Base-by-base conservation (phyloP, 2,888 invertebrate genomes). In the Drosophila falleni region DNA sequence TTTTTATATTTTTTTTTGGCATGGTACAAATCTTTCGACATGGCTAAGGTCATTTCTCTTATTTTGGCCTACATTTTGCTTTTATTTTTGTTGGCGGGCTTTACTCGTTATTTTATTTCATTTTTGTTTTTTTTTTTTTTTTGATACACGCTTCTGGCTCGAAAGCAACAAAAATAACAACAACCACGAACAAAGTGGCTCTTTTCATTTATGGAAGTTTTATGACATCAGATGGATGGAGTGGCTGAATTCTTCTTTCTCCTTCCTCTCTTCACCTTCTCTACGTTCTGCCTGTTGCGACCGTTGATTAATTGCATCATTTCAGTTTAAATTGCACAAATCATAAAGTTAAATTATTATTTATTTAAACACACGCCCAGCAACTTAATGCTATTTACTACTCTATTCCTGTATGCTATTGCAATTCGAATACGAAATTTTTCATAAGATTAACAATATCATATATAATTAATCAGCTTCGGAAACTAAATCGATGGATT, bases 11-110 rank as follows among this genome's bases (percentile, higher is more conserved):
- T 62, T 13, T 54, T 78, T 69, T 64, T 78, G 74, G 74, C 70
- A 33, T 67, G 71, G 61, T 75, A 79, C 67, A 80, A 71, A 78
- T 78, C 77, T 76, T 67, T 76, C 72, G 77, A 72, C 66, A 78
- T 80, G 80, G 69, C 68, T 78, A 78, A 78, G 78, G 78, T 78
- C 78, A 78, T 78, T 78, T 78, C 77, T 78, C 80, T 78, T 80
- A 76, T 80, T 78, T 76, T 78, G 80, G 80, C 77, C 78, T 76
- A 78, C 80, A 80, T 78, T 76, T 72, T 39, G 65, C 67, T 61
- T 62, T 47, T 60, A 54, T 75, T 63, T 64, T 47, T 31, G 54
- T 63, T 66, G 62, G 56, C 70, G 58, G 39, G 33, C 10, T 50
- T 60, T 51, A 19, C 23, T 74, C 26, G 41, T 51, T 51, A 31